phyloP scores from a whole-genome alignment of 1,140 invertebrate genomes.

The Atopsyche davidsoni region DNA sequence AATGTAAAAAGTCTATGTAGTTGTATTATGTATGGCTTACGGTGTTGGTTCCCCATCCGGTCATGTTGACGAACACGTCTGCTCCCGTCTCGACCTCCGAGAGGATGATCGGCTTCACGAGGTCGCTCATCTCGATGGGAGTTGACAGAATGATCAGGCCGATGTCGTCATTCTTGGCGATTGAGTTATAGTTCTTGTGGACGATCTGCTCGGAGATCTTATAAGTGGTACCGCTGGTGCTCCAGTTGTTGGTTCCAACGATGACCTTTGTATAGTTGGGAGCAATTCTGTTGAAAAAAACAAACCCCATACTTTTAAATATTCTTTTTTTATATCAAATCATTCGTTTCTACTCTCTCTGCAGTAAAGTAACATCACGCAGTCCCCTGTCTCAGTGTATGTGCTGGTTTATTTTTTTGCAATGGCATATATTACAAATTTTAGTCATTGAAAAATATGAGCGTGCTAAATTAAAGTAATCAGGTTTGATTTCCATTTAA shows the following conservation, averaged over 20 bases:
- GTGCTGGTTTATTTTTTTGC: too few relatives aligned
- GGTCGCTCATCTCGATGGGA: slow-evolving; percentile 39
- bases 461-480: too few relatives aligned
- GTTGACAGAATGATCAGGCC: slow-evolving; percentile 43
- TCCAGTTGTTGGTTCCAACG: slow-evolving; percentile 47
- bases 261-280: slow-evolving; percentile 38
- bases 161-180: slow-evolving; percentile 48
- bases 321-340: slow-evolving; percentile 4
- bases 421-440: too few relatives aligned
- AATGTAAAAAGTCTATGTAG: too few relatives aligned
- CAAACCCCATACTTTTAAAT: too few relatives aligned
- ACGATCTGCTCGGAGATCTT: slow-evolving; percentile 38
- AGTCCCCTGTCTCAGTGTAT: too few relatives aligned
- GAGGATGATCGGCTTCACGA: slow-evolving; percentile 41
- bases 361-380: too few relatives aligned
- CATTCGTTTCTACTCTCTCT: too few relatives aligned
- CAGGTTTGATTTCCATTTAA: too few relatives aligned
- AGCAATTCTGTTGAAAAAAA: slow-evolving; percentile 27
- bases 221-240: slow-evolving; percentile 43
- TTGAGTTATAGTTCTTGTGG: slow-evolving; percentile 46
- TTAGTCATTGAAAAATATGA: too few relatives aligned
- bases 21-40: slow-evolving; percentile 31
- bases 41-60: slow-evolving; percentile 47
- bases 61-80: slow-evolving; percentile 37
- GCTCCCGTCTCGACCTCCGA: slow-evolving; percentile 34